Percentiles rank a stretch among this genome's conserved stretches.
Conservation (phyloP, 2,113 vertebrate species). For the Morone saxatilis region DNA sequence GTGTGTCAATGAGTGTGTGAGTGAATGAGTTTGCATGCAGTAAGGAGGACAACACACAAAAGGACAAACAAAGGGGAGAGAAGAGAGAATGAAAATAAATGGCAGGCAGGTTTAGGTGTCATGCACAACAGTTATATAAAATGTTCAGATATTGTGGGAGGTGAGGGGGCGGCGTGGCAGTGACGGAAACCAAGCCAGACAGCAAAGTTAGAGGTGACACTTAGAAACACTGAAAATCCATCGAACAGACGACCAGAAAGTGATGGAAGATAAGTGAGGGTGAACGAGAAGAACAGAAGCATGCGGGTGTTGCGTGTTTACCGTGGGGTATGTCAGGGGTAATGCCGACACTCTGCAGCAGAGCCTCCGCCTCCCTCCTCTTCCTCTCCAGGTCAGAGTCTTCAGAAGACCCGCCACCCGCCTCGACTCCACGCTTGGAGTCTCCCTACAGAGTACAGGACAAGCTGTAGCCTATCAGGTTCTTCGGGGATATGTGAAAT, state of each 20-base stretch:
- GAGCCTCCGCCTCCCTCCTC: constrained; percentile 96
- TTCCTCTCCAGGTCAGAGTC: constrained; percentile 98
- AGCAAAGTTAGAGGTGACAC: constrained; percentile 46
- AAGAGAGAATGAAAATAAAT: constrained; percentile 82
- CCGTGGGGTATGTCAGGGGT: constrained; percentile 91
- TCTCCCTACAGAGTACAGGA: constrained; percentile 64
- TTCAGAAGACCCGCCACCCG: constrained; percentile 86
- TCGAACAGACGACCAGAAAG: constrained; percentile 26
- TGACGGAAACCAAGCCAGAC: constrained; percentile 44
- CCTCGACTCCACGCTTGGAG: constrained; percentile 72
- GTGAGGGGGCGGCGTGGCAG: constrained; percentile 24
- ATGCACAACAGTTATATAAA: constrained; percentile 68
- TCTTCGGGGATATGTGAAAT: not conserved
- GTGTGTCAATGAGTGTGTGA: constrained; percentile 71
- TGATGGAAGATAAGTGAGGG: constrained; percentile 39
- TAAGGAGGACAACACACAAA: constrained; percentile 57
- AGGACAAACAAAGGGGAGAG: constrained; percentile 67
- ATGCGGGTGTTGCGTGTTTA: constrained; percentile 77
- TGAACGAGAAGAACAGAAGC: constrained; percentile 20
- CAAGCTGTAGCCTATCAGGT: not conserved
- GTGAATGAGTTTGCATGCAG: constrained; percentile 74
- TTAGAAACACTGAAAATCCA: constrained; percentile 26
- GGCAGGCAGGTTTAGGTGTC: constrained; percentile 74
- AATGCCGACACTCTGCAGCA: constrained; percentile 97
- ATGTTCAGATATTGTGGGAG: constrained; percentile 47